These are phyloP conservation scores for Lasioglossum figueresi DNA, from an alignment of 2,888 invertebrate species.

Conservation along the genomic window DNA sequence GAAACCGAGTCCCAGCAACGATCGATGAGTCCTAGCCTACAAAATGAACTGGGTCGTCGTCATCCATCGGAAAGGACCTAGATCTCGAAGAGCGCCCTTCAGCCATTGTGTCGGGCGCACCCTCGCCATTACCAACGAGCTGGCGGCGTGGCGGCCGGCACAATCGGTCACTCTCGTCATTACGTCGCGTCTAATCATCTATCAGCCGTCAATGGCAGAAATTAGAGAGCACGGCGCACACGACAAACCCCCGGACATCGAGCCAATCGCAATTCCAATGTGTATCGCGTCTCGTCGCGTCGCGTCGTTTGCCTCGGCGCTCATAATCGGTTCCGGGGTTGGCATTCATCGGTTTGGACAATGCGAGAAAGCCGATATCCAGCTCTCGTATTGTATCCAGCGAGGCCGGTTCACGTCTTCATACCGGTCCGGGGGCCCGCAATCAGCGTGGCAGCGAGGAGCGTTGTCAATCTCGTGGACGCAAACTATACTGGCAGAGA, in stretches of 20 bases:
- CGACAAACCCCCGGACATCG: conserved; percentile 2
- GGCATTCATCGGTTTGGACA: conserved; percentile 2
- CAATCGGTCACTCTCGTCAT: not conserved
- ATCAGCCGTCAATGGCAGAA: conserved; percentile 9
- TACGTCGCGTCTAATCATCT: conserved; percentile 3
- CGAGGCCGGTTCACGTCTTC: conserved; percentile 11
- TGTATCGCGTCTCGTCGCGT: not conserved
- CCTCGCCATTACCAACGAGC: not conserved
- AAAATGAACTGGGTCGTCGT: not conserved
- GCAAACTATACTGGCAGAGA: conserved; percentile 42
- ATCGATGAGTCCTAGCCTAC: not conserved
- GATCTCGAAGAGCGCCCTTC: not conserved
- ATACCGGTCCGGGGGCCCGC: conserved; percentile 5
- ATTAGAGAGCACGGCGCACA: not conserved
- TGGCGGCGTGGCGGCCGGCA: not conserved
- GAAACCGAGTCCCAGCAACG: not conserved
- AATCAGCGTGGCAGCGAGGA: conserved; percentile 25
- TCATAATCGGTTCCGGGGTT: conserved; percentile 14
- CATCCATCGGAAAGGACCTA: not conserved
- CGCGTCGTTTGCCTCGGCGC: not conserved
- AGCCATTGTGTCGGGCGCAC: not conserved
- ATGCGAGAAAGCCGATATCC: not conserved
- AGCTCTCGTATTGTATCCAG: not conserved
- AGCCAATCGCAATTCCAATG: not conserved
- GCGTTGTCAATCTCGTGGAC: conserved; percentile 55